These are phyloP conservation scores for Geotrypetes seraphini DNA, from an alignment of 2,797 vertebrate species.

Conservation along the genomic window DNA sequence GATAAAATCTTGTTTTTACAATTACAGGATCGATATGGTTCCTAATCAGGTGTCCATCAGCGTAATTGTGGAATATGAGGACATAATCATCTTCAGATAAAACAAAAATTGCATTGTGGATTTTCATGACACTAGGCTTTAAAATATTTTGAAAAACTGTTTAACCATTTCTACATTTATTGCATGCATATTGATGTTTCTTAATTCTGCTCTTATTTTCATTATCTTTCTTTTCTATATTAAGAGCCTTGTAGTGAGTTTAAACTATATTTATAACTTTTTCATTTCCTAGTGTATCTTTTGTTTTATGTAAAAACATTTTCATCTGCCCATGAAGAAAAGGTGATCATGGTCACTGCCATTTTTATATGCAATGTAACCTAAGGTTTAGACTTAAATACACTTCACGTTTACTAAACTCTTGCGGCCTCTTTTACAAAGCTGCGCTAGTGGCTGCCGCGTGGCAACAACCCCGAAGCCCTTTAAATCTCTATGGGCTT, in stretches of 20 bases:
- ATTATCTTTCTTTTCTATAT: slow-evolving; percentile 5
- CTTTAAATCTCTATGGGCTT: too few species aligned
- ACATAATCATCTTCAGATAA: not conserved
- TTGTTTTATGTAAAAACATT: slow-evolving; percentile 1
- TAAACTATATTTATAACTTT: slow-evolving; percentile 5
- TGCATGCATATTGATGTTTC: not conserved
- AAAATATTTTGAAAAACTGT: not conserved
- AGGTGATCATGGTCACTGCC: too few species aligned
- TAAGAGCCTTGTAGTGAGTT: slow-evolving; percentile 8
- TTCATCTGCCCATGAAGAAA: too few species aligned
- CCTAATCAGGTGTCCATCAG: rapidly evolving
- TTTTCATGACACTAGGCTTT: slow-evolving; percentile 13
- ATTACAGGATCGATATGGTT: too few species aligned
- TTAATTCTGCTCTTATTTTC: not conserved
- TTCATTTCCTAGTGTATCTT: not conserved
- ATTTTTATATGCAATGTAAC: too few species aligned
- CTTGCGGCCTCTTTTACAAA: too few species aligned
- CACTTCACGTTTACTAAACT: not conserved
- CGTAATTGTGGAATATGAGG: not conserved
- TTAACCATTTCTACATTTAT: not conserved
- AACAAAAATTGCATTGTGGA: slow-evolving; percentile 5
- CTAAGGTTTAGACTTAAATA: not conserved
- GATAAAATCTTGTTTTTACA: too few species aligned
- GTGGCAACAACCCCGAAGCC: too few species aligned
- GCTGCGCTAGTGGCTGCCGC: too few species aligned